Percentiles rank a stretch among this genome's conserved stretches.
Evolutionary conservation across 2,113 vertebrate genomes (phyloP).

Genomic region (Anarrhichthys ocellatus): DNA sequence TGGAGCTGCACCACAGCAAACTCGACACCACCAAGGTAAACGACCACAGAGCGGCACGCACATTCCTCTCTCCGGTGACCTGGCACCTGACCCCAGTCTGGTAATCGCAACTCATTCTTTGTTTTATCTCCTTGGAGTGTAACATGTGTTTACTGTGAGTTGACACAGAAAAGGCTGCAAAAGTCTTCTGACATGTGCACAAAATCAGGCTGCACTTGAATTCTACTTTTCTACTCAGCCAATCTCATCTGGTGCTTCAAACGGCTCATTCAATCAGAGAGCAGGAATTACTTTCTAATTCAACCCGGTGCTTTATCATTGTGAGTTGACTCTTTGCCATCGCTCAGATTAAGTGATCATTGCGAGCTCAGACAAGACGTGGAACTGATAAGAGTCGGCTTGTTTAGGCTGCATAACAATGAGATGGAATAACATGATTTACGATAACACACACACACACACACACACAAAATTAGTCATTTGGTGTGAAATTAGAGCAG

Average conservation of each 20-base stretch:
- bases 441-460: not conserved
- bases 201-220: not conserved
- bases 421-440: constrained; percentile 20
- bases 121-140: not conserved
- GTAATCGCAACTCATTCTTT: not conserved
- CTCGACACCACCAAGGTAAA: constrained; percentile 96
- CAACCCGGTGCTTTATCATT: not conserved
- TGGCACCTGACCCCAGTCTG: not conserved
- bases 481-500: constrained; percentile 36
- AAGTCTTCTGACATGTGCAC: not conserved
- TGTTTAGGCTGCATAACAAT: constrained; percentile 24
- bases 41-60: not conserved
- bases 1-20: constrained; percentile 96
- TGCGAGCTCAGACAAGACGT: constrained; percentile 3
- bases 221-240: not conserved
- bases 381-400: not conserved
- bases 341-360: not conserved
- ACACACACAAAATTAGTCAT: not conserved
- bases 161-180: constrained; percentile 1
- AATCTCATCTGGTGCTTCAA: not conserved
- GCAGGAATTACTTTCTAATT: constrained; percentile 2
- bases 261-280: not conserved
- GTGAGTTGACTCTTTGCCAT: not conserved
- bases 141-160: not conserved
- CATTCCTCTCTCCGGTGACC: not conserved